Percentiles rank a stretch among this genome's conserved stretches.
Conservation (phyloP, 1,140 invertebrate genomes). For the Alviniconcha marisindica region DNA sequence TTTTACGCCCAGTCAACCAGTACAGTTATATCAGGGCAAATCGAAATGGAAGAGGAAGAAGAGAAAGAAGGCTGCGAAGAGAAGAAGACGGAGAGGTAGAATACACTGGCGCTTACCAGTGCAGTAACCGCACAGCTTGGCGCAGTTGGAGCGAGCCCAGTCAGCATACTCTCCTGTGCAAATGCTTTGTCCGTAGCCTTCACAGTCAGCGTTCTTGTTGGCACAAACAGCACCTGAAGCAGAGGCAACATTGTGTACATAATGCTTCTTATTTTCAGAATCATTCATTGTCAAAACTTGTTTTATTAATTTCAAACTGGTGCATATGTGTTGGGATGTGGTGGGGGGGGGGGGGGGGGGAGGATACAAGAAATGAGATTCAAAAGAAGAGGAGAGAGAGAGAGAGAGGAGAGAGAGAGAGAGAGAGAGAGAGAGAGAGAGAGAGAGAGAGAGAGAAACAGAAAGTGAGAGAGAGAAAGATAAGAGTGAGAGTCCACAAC, state of each 20-base stretch:
- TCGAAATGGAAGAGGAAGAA: too few species aligned
- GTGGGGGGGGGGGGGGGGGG: background rate
- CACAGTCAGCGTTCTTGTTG: slow-evolving; percentile 30
- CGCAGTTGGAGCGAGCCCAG: slow-evolving; percentile 64
- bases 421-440: background rate
- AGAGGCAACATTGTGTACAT: too few species aligned
- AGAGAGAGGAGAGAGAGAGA: background rate
- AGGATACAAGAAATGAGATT: background rate
- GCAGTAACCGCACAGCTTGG: slow-evolving; percentile 57
- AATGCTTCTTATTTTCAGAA: too few species aligned
- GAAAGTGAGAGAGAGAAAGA: slow-evolving; percentile 3
- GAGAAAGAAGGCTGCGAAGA: too few species aligned
- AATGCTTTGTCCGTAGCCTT: slow-evolving; percentile 51
- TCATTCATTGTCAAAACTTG: too few species aligned
- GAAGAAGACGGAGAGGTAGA: background rate
- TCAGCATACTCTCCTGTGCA: slow-evolving; percentile 58
- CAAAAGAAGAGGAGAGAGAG: background rate
- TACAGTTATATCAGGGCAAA: too few species aligned
- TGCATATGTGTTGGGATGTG: too few species aligned
- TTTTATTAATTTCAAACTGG: too few species aligned
- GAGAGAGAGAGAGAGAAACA: background rate
- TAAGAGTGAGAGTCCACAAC: background rate
- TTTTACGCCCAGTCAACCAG: too few species aligned
- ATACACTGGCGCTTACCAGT: background rate
- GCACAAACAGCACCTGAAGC: slow-evolving; percentile 6